Conservation (phyloP, 2,797 vertebrate species). For the Masticophis lateralis region DNA sequence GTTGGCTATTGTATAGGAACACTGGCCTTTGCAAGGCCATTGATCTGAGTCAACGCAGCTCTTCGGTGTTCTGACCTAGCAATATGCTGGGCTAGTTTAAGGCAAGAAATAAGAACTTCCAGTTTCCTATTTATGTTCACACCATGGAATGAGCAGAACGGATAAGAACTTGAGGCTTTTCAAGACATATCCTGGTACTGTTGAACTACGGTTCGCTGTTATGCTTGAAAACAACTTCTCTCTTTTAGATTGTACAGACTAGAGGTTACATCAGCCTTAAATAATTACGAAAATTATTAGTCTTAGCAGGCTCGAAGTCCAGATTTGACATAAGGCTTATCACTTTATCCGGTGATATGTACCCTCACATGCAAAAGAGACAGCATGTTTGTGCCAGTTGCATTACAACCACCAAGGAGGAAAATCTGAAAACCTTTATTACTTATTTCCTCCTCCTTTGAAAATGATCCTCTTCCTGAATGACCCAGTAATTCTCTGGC, state of each 20-base stretch:
- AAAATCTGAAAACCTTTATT: background rate
- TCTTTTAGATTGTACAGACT: background rate
- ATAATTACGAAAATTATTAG: background rate
- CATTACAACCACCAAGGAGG: background rate
- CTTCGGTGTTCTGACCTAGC: background rate
- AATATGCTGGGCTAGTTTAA: background rate
- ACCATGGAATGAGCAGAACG: background rate
- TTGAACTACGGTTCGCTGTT: background rate
- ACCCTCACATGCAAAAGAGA: background rate
- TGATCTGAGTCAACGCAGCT: background rate
- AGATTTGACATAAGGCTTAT: background rate
- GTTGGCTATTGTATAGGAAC: background rate
- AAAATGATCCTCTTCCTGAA: background rate
- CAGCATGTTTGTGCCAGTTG: background rate
- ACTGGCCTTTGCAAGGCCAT: background rate
- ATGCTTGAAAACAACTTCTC: background rate
- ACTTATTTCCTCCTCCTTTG: background rate
- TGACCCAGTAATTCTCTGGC: background rate
- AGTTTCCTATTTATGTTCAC: background rate
- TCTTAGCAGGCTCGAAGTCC: background rate
- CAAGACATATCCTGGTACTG: background rate
- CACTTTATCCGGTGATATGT: background rate
- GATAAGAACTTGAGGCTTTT: background rate
- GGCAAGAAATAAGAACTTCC: background rate
- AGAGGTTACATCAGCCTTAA: background rate